Base-by-base conservation (phyloP, 2,797 vertebrate species). In the Etheostoma nigrum region DNA sequence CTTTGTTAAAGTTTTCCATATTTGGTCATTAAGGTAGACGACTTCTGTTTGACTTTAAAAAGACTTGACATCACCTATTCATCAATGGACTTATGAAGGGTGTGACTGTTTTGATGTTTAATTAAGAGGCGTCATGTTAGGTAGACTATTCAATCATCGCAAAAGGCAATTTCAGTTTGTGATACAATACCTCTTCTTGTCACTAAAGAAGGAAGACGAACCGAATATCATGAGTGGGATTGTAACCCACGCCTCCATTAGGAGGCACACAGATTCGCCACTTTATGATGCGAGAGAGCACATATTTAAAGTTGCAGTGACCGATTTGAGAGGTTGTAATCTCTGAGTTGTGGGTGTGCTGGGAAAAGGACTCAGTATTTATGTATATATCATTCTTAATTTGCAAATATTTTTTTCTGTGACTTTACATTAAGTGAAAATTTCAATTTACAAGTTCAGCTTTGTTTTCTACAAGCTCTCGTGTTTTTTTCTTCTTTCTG, bases 81-180 rank as follows among this genome's bases (percentile, higher is more conserved):
- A 33, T 30, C 69, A 45, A 11, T 30, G 30, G 19, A 49, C 23
- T 27, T 8, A 21, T 27, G 23, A 30, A 21, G 42, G 53, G 25
- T 49, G 59, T 25, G 65, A 44, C 25, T n/a, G 15, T 40, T 59
- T 40, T 63, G n/a, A 30, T 54, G 42, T 49, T 59, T 76, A 45
- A 60, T 42, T 65, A 73, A 69, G 27, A 47, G 62, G n/a, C 25
- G 0, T 4, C 30, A 25, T 6, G 33, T 61, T 19, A 9, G 9
- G 40, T 65, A 12, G 53, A 48, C 13, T 27, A 68, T 40, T 42
- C 36, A 30, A 67, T 54, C 21, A 33, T 23, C 14, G 47, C 21
- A 44, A 82, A 45, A 51, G 42, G 25, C 27, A 36, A 52, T 67
- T 68, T 47, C 48, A 74, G 11, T 74, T 54, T 14, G 11, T 49